Evolutionary conservation across 2,888 invertebrate species (phyloP), one percentile per base, ranked within the genome.

Genomic region (Nephrotoma appendiculata): DNA sequence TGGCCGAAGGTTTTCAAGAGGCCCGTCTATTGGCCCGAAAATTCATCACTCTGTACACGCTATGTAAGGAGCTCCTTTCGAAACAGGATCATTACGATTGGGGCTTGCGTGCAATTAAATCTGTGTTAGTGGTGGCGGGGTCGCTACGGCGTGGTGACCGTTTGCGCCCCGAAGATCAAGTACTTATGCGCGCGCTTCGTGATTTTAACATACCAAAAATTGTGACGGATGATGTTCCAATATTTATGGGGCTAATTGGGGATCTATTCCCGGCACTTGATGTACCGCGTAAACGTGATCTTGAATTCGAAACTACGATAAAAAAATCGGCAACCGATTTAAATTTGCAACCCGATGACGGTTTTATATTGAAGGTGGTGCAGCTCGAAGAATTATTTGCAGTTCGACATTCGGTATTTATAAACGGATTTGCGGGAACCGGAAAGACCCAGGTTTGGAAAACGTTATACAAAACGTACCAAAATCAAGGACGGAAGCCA

Each of bases 61-160:
- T 98, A 88, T 98, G 98, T 90, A 94, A 94, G 88, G 98, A 98
- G 91, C 92, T 98, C 88, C 92, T 98, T 3, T 98, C 98, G 85
- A 98, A 98, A 90, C 97, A 98, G 91, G 98, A 98, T 91, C 98
- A 98, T 91, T 98, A 98, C 90, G 98, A 98, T 93, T 98, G 98
- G 98, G 98, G 98, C 52, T 92, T 98, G 86, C 92, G 98, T 89
- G 98, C 98, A 86, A 98, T 98, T 89, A 98, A 98, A 91, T 98
- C 98, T 86, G 98, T 98, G 85, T 92, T 98, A 86, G 98, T 98
- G 1, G 98, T 98, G 9, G 98, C 98, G 88, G 98, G 98, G 83
- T 95, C 98, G 48, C 92, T 98, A 86, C 88, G 94, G 94, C 93
- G 96, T 88, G 94, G 95, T 86, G 96, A 96, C 90, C 93, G 95